Percentiles rank a stretch among this genome's conserved stretches.
Evolutionary conservation across 2,113 vertebrate species (phyloP).

Genomic region (Tupaia tana): DNA sequence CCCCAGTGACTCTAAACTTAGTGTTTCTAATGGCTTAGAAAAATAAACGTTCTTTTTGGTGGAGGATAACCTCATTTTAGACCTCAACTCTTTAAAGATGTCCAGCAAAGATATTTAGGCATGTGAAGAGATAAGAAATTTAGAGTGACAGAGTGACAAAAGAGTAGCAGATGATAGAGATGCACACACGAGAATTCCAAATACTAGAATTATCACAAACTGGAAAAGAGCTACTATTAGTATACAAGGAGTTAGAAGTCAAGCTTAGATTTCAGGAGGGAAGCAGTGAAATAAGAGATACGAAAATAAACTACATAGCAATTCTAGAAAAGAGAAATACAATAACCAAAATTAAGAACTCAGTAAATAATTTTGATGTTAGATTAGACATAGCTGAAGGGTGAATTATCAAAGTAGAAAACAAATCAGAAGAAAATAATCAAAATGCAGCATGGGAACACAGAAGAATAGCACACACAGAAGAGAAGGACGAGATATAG

Average conservation of each 20-base stretch:
- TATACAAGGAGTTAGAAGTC: slow-evolving; percentile 21
- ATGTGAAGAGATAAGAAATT: neutral
- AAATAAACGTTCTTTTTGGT: slow-evolving; percentile 39
- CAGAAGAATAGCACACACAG: neutral
- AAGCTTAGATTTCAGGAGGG: slow-evolving; percentile 20
- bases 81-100: neutral
- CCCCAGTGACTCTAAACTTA: neutral
- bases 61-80: neutral
- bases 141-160: neutral
- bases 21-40: neutral
- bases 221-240: neutral
- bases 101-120: neutral
- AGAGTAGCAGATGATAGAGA: neutral
- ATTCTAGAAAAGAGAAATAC: slow-evolving; percentile 14
- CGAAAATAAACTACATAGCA: neutral
- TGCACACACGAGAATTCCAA: neutral
- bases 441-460: neutral
- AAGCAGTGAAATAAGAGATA: slow-evolving; percentile 22
- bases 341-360: slow-evolving; percentile 1
- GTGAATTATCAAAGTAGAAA: neutral
- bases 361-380: slow-evolving; percentile 16
- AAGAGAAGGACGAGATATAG: neutral
- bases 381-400: slow-evolving; percentile 3
- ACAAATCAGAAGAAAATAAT: slow-evolving; percentile 18
- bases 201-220: neutral